Base-by-base conservation (phyloP, 2,888 invertebrate genomes). In the Lithophane leautieri region DNA sequence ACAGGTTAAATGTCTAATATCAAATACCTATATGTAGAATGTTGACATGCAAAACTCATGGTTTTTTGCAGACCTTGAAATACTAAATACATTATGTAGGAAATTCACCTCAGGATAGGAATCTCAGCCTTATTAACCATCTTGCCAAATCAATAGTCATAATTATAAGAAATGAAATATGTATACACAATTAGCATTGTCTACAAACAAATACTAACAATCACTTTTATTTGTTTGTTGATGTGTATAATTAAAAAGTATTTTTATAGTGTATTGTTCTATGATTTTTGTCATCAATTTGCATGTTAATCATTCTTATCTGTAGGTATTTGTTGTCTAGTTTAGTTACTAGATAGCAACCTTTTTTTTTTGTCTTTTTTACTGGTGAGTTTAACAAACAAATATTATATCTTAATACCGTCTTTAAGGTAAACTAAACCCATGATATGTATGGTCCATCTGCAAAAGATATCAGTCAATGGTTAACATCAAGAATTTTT, bases 161-260 rank as follows among this genome's bases (percentile, higher is more conserved):
- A 42, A 40, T 69, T 69, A 34, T 47, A 47, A 50, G n/a, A 19
- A 16, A 40, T 47, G 9, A 40, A 40, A 19, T 54, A 40, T 25
- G 44, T 7, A 6, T 25, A 40, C 9, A 54, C 52, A 77, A 58
- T 67, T 28, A 28, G n/a, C n/a, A 78, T 67, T 78, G 28, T 78
- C 47, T 42, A n/a, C 40, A 56, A 42, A 19, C 40, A 56, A 42
- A 44, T 44, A 8, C n/a, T 19, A 25, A 56, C 28, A 78, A 78
- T 28, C 28, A 56, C 22, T 34, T 50, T 50, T 28, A 56, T 78
- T 67, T 76, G 28, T 58, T 58, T 78, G 28, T 78, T 50, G n/a
- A 42, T 78, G 66, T 34, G 44, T 42, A 50, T 73, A 42, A 61
- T 42, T 19, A 50, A 52, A 60, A 4, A 61, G 44, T 22, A 34